Conservation (phyloP, 2,113 vertebrate species). For the Eidolon helvum region DNA sequence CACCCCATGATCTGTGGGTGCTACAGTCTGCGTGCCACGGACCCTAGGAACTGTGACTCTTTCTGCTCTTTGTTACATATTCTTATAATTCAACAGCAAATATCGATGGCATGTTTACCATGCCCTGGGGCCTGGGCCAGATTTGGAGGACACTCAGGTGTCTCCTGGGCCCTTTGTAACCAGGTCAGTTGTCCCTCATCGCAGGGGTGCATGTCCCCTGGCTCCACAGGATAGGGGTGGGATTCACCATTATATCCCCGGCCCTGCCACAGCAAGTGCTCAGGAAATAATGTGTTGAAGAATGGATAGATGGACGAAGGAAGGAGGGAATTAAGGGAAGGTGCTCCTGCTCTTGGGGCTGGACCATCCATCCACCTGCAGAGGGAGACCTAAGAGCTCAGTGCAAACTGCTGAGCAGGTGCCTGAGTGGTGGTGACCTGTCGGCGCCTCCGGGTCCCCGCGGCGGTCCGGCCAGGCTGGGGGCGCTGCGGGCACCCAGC, state of each 20-base stretch:
- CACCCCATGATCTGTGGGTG: background rate
- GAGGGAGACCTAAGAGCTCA: background rate
- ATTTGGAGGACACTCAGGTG: background rate
- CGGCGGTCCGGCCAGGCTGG: no score
- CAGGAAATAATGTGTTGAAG: background rate
- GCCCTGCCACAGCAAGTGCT: background rate
- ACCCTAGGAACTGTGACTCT: background rate
- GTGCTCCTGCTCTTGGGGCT: background rate
- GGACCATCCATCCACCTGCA: background rate
- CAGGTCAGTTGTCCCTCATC: background rate
- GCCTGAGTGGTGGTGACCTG: accelerated
- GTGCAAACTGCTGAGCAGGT: background rate
- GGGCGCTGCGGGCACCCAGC: background rate
- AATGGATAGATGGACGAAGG: background rate
- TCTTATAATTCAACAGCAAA: background rate
- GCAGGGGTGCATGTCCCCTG: background rate
- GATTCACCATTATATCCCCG: background rate
- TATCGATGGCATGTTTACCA: background rate
- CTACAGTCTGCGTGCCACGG: background rate
- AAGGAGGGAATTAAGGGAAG: background rate
- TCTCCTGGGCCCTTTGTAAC: background rate
- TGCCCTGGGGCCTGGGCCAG: background rate
- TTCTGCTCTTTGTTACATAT: background rate
- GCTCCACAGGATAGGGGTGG: background rate
- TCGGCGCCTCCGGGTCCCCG: background rate